Evolutionary conservation across 2,888 invertebrate genomes (phyloP), one percentile per base, ranked within the genome.

Genomic region (Drosophila sordidula): DNA sequence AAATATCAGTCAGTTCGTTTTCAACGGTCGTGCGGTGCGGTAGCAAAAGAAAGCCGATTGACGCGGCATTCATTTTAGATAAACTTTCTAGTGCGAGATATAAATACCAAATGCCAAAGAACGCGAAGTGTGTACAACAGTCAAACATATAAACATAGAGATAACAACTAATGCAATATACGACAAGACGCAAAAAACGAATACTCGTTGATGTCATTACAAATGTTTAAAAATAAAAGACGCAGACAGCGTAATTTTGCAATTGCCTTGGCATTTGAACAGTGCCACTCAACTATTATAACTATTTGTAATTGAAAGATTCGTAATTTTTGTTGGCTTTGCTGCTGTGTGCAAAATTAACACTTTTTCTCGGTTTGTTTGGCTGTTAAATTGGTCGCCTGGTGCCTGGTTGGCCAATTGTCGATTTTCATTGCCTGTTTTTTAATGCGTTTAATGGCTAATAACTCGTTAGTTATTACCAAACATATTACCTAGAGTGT

Each of bases 1-100:
- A 75, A 46, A 41, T 54, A 66, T 56, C 80, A 85, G 65, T 71
- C 76, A 81, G 70, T 86, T 45, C 39, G 46, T 44, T 61, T 82
- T 42, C 69, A 86, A 86, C 81, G 74, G 72, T 76, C 59, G 66
- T 49, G 26, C 58, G 51, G 71, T 38, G 32, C 34, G 47, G 71
- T 66, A 38, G 45, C 4, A 11, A 9, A 5, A 16, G 34, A 11
- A 9, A n/a, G 6, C 11, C 2, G 1, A 0, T 9, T 29, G 18
- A 0, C 26, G 51, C 46, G 12, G 5, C 11, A 11, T 12, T 5
- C 25, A 47, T 36, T 45, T 42, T 6, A 39, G 8, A 38, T 29
- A 39, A 12, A 59, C 32, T 70, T 65, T 58, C 45, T 47, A 38
- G 41, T 16, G 11, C 34, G 45, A 50, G 18, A 68, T 65, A 64